Conservation (phyloP, 2,113 vertebrate species). For the Gulo gulo region DNA sequence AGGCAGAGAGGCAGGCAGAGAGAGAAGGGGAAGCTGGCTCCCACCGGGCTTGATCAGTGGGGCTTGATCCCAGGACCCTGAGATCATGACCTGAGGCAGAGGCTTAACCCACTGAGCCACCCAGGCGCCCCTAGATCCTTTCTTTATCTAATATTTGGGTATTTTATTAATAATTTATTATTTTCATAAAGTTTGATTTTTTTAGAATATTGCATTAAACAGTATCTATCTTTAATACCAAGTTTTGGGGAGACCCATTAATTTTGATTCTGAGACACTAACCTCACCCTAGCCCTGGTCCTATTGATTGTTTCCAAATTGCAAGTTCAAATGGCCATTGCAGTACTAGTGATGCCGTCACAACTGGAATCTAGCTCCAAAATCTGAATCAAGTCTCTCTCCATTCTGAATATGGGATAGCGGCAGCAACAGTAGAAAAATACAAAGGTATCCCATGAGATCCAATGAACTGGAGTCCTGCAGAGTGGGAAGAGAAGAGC, state of each 20-base stretch:
- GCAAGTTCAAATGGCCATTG: neutral
- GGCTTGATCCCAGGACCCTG: too few relatives aligned
- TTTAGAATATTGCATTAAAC: constrained; percentile 1
- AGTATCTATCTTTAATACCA: neutral
- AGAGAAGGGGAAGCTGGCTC: too few relatives aligned
- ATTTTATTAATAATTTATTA: neutral
- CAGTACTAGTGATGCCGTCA: neutral
- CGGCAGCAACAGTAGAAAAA: neutral
- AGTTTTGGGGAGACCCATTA: neutral
- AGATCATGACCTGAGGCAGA: too few relatives aligned
- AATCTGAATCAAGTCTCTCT: neutral
- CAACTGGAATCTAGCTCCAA: neutral
- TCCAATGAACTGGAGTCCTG: neutral
- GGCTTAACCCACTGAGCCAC: too few relatives aligned
- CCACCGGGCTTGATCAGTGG: too few relatives aligned
- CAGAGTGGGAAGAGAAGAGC: neutral
- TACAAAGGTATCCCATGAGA: neutral
- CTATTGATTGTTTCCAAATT: constrained; percentile 9
- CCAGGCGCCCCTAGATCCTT: neutral
- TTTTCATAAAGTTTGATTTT: neutral
- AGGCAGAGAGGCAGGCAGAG: too few relatives aligned
- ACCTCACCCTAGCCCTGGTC: neutral
- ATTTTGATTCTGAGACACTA: neutral
- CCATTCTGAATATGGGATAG: neutral
- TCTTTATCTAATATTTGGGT: neutral